Evolutionary conservation across 2,797 vertebrate species (phyloP).

Genomic region (Protosalanx chinensis): DNA sequence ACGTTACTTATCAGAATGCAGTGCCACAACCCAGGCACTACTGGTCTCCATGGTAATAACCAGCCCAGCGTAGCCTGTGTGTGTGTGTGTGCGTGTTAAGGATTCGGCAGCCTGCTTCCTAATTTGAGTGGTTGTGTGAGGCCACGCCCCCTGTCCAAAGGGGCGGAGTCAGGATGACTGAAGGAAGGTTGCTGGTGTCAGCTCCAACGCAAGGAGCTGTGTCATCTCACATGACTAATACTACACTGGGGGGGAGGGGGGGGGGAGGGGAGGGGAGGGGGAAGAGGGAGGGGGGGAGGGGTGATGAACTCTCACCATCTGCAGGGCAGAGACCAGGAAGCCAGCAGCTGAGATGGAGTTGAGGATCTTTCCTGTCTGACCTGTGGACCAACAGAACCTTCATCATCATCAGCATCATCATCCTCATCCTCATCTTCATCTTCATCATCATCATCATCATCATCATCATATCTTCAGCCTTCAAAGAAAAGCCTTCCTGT

Average conservation of each 20-base stretch:
- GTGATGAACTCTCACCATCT: slow-evolving; percentile 78
- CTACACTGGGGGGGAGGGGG: too few species aligned
- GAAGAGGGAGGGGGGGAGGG: too few species aligned
- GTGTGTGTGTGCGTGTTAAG: too few species aligned
- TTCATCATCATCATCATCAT: neutral
- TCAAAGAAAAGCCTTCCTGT: neutral
- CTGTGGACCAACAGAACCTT: slow-evolving; percentile 66
- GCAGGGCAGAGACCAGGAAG: slow-evolving; percentile 89
- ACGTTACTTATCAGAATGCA: too few species aligned
- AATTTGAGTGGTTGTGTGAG: too few species aligned
- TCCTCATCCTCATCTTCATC: neutral
- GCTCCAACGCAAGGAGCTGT: neutral
- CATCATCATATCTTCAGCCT: neutral
- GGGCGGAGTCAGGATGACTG: too few species aligned
- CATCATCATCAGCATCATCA: neutral
- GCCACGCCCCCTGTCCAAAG: too few species aligned
- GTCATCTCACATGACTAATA: too few species aligned
- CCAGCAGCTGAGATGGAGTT: slow-evolving; percentile 81
- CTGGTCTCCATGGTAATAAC: too few species aligned
- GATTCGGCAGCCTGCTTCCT: too few species aligned
- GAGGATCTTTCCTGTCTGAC: slow-evolving; percentile 86
- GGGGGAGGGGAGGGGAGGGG: neutral
- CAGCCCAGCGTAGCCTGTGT: too few species aligned
- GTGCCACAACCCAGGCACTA: too few species aligned
- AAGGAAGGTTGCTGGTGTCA: neutral